Conservation (phyloP, 2,888 invertebrate species). For the Merodon equestris region DNA sequence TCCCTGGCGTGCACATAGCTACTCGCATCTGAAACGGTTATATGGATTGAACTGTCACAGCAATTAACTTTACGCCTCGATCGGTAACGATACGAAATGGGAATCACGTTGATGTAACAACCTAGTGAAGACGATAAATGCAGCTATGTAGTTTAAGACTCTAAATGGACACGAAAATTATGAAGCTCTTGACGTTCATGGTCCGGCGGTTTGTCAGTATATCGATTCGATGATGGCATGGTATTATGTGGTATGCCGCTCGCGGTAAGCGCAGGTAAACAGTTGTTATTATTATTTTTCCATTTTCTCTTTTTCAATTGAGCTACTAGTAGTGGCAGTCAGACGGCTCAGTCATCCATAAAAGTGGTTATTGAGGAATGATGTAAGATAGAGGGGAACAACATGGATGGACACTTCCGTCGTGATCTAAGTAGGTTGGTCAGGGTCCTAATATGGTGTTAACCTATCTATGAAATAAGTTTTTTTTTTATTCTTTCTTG, state of each 20-base stretch:
- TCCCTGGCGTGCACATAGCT: conserved; percentile 4
- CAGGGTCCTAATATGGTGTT: conserved; percentile 33
- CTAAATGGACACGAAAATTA: conserved; percentile 59
- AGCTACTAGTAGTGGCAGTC: neutral
- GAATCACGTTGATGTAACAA: conserved; percentile 5
- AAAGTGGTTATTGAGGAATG: conserved; percentile 7
- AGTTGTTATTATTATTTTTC: conserved; percentile 20
- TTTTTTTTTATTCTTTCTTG: conserved; percentile 1
- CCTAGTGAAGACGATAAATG: no score
- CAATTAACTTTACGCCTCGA: conserved; percentile 22
- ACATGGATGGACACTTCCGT: conserved; percentile 54
- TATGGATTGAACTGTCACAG: conserved; percentile 14
- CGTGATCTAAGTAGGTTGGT: conserved; percentile 41
- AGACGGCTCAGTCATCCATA: conserved; percentile 29
- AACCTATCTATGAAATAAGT: neutral
- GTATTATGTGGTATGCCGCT: conserved; percentile 27
- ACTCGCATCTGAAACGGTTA: no score
- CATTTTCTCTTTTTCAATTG: neutral
- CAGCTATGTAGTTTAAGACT: conserved; percentile 23
- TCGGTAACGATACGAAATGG: conserved; percentile 5
- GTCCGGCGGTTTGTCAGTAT: conserved; percentile 9
- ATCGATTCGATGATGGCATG: conserved; percentile 27
- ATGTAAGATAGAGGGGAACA: conserved; percentile 13
- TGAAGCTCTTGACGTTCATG: conserved; percentile 49
- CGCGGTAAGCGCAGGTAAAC: conserved; percentile 26